Evolutionary conservation across 2,113 vertebrate species (phyloP), one percentile per base, ranked within the genome.

Genomic region (Spheniscus mendiculus): DNA sequence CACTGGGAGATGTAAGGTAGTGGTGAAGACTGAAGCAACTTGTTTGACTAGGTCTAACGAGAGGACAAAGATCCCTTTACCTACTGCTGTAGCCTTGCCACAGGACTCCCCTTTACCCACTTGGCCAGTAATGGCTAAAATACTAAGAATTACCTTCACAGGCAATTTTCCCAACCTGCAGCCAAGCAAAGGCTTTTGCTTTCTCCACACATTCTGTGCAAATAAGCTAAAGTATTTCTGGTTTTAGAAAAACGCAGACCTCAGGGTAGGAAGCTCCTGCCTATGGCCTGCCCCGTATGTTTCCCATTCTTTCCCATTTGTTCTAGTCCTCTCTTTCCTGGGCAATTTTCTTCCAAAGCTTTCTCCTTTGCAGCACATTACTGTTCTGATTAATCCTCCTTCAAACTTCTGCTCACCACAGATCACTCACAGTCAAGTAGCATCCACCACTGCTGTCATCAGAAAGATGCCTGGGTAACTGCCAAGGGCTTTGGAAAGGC

Each of bases 281-380:
- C 4, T 32, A 47, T 0, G 0, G 30, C 32, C 22, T 59, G 47
- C 10, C 50, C 29, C 1, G 2, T 20, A 1, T 8, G 25, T 44
- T 91, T 86, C 44, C 44, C 8, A 21, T 44, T 78, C 9, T 12
- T 78, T 61, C 29, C 18, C 15, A 4, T 69, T 90, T 87, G 6
- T 50, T 79, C n/a, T 49, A 45, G 25, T 76, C 88, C 44, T 42
- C 40, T 49, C 22, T 76, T 79, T 45, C 77, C 72, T 8, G 5
- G 15, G 6, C 12, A 79, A 55, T 69, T 88, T 85, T 87, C 38
- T 65, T 74, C 9, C 8, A 69, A 66, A 76, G 27, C 15, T 69
- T 67, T 76, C 49, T 67, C 12, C 40, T 85, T 85, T 5, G 10
- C 10, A 59, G 42, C 23, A 67, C 32, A 47, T 66, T 85, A 50